Base-by-base conservation (phyloP, 2,113 vertebrate species). In the Sprattus sprattus region DNA sequence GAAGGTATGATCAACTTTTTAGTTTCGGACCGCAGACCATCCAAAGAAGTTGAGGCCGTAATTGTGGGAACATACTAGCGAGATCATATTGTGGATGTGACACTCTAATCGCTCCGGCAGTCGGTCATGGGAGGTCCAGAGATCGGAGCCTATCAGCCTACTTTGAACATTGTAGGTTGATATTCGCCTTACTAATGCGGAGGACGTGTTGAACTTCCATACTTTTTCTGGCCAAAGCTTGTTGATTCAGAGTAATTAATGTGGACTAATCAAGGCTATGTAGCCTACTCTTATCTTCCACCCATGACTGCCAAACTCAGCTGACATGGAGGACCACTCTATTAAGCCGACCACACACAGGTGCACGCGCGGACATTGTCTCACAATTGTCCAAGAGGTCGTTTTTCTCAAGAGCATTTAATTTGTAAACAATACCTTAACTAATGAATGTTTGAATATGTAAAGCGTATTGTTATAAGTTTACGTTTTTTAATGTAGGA, bases 1-100 rank as follows among this genome's bases (percentile, higher is more conserved):
- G 98, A 99, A 89, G 97, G 98, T 7, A 99, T 99, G 97, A 97
- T 99, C 87, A 99, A 99, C 97, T 99, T 99, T 92, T 91, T 99
- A 89, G 98, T 97, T 22, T 98, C 98, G 91, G 98, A 99, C 84
- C 95, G 98, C 75, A 95, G 98, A 90, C 97, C 98, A 52, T 99
- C 98, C 8, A 99, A 99, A 90, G 98, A 99, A 88, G 95, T 96
- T 57, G 98, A 99, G 90, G 96, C 97, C 1, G 97, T 98, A 22
- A 96, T 98, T 84, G 97, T 98, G 60, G 97, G 97, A 67, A 95
- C 97, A 4, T 99, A 97, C 92, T 99, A 95, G 96, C 28, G 71
- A 52, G 85, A 83, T 86, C 84, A 81, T 44, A 25, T 44, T 3
- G 44, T n/a, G n/a, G 0, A 83, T 47, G 71, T 32, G 28, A 13